These are phyloP conservation scores for Ondatra zibethicus DNA, from an alignment of 2,113 vertebrate species.

Conservation along the genomic window DNA sequence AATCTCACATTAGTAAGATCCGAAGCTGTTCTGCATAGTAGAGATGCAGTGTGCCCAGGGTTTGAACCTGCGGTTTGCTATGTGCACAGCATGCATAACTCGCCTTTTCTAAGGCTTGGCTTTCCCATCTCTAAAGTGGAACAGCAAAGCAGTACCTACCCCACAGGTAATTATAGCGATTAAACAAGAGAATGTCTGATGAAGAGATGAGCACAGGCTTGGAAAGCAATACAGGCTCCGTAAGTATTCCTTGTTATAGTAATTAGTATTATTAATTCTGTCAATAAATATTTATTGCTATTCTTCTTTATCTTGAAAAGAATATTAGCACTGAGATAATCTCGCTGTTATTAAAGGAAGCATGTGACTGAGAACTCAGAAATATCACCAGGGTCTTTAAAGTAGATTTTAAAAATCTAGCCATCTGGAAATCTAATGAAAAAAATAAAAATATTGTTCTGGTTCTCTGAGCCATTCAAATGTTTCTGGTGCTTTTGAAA, in stretches of 20 bases:
- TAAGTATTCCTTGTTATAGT: not conserved
- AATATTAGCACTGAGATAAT: slow-evolving; percentile 15
- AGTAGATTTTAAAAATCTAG: slow-evolving; percentile 36
- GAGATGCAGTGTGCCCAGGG: not conserved
- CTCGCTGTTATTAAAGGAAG: slow-evolving; percentile 35
- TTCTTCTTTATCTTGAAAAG: slow-evolving; percentile 41
- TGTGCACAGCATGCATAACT: not conserved
- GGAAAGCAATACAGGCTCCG: not conserved
- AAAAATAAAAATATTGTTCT: slow-evolving; percentile 57
- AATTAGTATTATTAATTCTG: not conserved
- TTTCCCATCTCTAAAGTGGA: slow-evolving; percentile 49
- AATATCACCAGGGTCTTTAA: slow-evolving; percentile 4
- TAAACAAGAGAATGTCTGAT: not conserved
- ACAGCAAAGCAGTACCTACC: not conserved
- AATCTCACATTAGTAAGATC: slow-evolving; percentile 18
- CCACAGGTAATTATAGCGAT: not conserved
- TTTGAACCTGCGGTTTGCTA: not conserved
- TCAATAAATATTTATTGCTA: slow-evolving; percentile 28
- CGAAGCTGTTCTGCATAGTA: not conserved
- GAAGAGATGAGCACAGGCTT: not conserved
- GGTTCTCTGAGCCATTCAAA: slow-evolving; percentile 25
- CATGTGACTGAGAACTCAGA: not conserved
- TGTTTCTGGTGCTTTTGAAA: slow-evolving; percentile 11
- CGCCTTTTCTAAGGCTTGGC: slow-evolving; percentile 21
- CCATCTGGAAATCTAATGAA: slow-evolving; percentile 37